Evolutionary conservation across 2,113 vertebrate genomes (phyloP), one percentile per base, ranked within the genome.

Genomic region (Mirounga angustirostris): DNA sequence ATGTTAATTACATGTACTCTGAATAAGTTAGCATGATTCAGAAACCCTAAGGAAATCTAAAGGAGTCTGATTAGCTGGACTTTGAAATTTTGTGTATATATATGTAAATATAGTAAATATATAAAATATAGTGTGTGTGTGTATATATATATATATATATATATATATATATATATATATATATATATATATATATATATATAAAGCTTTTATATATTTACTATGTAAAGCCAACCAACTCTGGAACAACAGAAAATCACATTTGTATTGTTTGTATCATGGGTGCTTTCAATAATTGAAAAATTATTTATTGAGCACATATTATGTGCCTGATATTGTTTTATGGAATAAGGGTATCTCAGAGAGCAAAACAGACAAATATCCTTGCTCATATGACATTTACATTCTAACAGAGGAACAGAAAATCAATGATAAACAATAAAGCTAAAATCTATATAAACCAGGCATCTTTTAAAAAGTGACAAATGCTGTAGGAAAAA

Each of bases 401-500:
- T 89, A 59, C 50, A n/a, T 91, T 81, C 26, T 91, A 88, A 58
- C 8, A 95, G 6, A 5, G 33, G 1, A 82, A 12, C 11, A 91
- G 21, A 65, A 65, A 84, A 26, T n/a, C 84, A 89, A 83, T 12
- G 7, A 58, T 50, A 76, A 80, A 30, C 43, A 78, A 67, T 84
- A 52, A 69, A 84, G 18, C 1, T 7, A 74, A 97, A 88, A 65
- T 46, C 36, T 7, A 79, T 85, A 12, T 15, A 80, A 56, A 76
- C 30, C 69, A 3, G 24, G 3, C 8, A 69, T 61, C 22, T 80
- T 90, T 94, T 76, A 73, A 93, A 93, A 61, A 33, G 14, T 65
- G 46, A 65, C 2, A 92, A 83, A 28, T 58, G 7, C 14, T 97
- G 46, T 71, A 63, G 73, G n/a, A 90, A 97, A 91, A 86, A 74